phyloP scores from a whole-genome alignment of 2,888 invertebrate genomes.

The Steinernema scapterisci region DNA sequence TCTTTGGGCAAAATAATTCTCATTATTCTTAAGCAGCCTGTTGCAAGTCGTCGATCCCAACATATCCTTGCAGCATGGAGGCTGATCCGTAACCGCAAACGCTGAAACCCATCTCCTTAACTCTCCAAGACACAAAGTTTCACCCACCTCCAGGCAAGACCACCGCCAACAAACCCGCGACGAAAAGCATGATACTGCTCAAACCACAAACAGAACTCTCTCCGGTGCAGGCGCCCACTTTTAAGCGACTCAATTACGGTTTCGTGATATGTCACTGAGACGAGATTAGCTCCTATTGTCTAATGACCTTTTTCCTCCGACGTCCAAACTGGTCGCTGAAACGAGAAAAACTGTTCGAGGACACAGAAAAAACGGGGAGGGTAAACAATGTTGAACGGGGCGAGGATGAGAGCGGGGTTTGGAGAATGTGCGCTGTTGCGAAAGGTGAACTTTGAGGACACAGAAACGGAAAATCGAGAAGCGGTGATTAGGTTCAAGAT shows the following conservation, averaged over 20 bases:
- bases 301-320: slow-evolving; percentile 18
- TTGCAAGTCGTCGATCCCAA: slow-evolving; percentile 50
- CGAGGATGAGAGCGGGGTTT: not conserved
- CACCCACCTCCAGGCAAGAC: not conserved
- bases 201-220: not conserved
- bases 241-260: not conserved
- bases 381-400: not conserved
- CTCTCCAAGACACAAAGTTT: not conserved
- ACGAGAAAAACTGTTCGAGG: not conserved
- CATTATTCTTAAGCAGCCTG: slow-evolving; percentile 47
- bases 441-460: not conserved
- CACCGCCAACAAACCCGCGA: not conserved
- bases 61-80: slow-evolving; percentile 59
- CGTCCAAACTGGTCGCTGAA: not conserved
- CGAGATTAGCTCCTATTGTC: slow-evolving; percentile 7
- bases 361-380: not conserved
- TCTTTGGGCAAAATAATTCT: slow-evolving; percentile 46
- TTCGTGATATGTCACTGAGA: slow-evolving; percentile 23
- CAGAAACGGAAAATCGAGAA: not conserved
- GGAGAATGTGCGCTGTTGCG: not conserved
- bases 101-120: not conserved
- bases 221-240: not conserved
- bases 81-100: slow-evolving; percentile 45
- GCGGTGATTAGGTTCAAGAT: too few relatives aligned
- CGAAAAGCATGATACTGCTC: not conserved